These are phyloP conservation scores for Anabacerthia variegaticeps DNA, from an alignment of 2,797 vertebrate species.

Conservation along the genomic window DNA sequence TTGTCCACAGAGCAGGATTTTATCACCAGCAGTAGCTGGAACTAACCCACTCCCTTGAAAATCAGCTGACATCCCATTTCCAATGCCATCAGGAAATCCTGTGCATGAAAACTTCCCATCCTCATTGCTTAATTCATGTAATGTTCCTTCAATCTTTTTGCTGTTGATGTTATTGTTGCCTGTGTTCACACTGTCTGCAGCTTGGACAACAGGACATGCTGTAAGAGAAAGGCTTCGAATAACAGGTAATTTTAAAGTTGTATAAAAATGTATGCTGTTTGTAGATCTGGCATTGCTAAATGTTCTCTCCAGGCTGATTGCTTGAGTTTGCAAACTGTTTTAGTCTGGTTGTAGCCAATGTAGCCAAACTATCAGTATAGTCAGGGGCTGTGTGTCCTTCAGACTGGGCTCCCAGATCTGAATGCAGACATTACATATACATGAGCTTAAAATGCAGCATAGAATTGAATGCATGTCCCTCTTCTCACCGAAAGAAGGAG, in stretches of 20 bases:
- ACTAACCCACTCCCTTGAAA: neutral
- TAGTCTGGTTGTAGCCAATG: neutral
- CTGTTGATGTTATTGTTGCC: neutral
- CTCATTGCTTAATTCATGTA: neutral
- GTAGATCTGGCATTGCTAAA: neutral
- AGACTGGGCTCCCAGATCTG: neutral
- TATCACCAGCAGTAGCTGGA: neutral
- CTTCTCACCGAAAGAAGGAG: neutral
- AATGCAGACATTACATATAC: neutral
- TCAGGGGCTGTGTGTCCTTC: neutral
- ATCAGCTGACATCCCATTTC: neutral
- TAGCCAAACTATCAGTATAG: neutral
- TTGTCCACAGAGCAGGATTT: neutral
- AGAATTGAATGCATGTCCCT: neutral
- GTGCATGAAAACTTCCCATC: neutral
- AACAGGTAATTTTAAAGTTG: neutral
- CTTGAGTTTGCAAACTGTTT: neutral
- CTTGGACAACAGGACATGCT: neutral
- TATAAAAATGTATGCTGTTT: neutral
- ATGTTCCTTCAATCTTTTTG: neutral
- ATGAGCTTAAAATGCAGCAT: neutral
- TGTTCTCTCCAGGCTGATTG: neutral
- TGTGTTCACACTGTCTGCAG: rapidly evolving
- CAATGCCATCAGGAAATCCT: neutral
- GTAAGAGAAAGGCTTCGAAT: rapidly evolving